Base-by-base conservation (phyloP, 2,113 vertebrate species). In the Meles meles region DNA sequence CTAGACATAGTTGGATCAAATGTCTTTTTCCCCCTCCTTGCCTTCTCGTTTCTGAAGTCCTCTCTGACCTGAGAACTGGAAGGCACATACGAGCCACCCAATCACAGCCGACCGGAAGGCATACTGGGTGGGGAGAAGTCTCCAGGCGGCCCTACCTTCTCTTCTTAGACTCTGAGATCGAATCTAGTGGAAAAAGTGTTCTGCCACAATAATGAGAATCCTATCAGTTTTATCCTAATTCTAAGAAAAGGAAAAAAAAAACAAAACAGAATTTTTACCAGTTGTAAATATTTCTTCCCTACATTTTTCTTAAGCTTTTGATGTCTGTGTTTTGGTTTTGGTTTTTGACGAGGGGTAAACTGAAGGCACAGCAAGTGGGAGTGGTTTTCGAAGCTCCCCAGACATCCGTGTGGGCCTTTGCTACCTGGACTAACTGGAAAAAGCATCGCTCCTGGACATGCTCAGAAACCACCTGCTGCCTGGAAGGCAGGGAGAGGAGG, bases 391-490 rank as follows among this genome's bases (percentile, higher is more conserved):
- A 52, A 39, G 47, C 61, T 44, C 79, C 3, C 0, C 3, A 6
- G 42, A 67, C 25, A 7, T 47, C n/a, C 2, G 49, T 0, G 15
- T 12, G 29, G 84, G 63, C 63, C 49, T 76, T n/a, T 13, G 18
- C 49, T 79, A 6, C 71, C 49, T 67, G 82, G 20, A 10, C 39
- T 95, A 63, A 94, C 25, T 29, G 65, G 42, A 88, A 77, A 52
- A 29, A 61, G 93, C 21, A 0, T 52, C 59, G 20, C 31, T 87
- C 86, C n/a, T 4, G 1, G 7, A 25, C 27, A 29, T 9, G 17
- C 93, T 93, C 49, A 42, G 93, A 90, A 87, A 47, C 34, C 61
- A 47, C 88, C 42, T 90, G 81, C 94, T 88, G 88, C 93, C 52
- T 84, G 14, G n/a, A 34, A 88, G 85, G 79, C 86, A n/a, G n/a